Evolutionary conservation across 2,797 vertebrate species (phyloP), one percentile per base, ranked within the genome.

Genomic region (Pempheris klunzingeri): DNA sequence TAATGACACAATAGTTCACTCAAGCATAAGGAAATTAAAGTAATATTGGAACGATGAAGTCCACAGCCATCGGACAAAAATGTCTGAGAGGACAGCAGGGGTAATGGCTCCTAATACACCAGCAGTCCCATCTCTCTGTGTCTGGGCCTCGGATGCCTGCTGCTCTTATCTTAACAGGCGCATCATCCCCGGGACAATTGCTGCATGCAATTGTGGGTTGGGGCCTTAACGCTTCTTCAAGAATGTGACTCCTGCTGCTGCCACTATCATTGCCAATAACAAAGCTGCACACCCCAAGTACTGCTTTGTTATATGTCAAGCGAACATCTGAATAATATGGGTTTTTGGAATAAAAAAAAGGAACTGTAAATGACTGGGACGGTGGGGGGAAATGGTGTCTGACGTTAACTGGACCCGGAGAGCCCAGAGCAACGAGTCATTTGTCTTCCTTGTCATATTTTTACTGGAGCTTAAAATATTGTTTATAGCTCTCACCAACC

Each of bases 401-500:
- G 71, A 71, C 13, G 4, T 46, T 30, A 62, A 64, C 71, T 4
- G 61, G 60, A 74, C 77, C 53, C 10, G 0, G 32, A 60, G 64
- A 71, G 62, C 41, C 3, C 17, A 2, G 4, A 46, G 26, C 4
- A 20, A 65, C 47, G n/a, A 60, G 81, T 26, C 34, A 87, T 90
- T 85, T 74, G 70, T 88, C 77, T 83, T 60, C 43, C 60, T 65
- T 80, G 84, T 86, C 88, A 50, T 74, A 57, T 64, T 46, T 60
- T 74, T 77, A 69, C 86, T 72, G 71, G 67, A 77, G 73, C 86
- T 77, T 83, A 78, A 80, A 82, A 88, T 79, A 65, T 85, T 90
- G 86, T 90, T 89, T 80, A 74, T 74, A 71, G 66, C 71, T 82
- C 74, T 83, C 80, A 24, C 72, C 87, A 84, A 82, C 84, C 87